Evolutionary conservation across 2,113 vertebrate genomes (phyloP), one percentile per base, ranked within the genome.

Genomic region (Forbesichthys agassizii): DNA sequence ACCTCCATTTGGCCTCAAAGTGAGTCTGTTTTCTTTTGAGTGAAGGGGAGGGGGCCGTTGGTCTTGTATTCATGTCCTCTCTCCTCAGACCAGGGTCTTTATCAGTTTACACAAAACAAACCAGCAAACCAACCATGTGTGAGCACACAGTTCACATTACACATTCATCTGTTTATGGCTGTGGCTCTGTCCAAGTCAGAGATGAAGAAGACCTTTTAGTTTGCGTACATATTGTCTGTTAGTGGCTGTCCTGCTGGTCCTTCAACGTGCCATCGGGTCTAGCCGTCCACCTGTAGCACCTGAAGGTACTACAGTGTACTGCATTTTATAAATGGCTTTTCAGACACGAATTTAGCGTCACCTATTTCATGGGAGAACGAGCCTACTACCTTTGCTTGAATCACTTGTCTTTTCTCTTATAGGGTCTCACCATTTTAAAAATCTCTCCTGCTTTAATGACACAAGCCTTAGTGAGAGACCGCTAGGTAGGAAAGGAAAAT

Each of bases 141-240:
- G 53, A 56, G 61, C 69, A 75, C 6, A 66, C 27, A 27, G 27
- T 27, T 27, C 27, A 72, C 3, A 10, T 62, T 61, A 66, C 79
- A 84, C 86, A 84, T 86, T 83, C 80, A 73, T 73, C 76, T 65
- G 86, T 87, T 77, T 83, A 84, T 84, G 84, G 83, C 84, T 85
- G 79, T 61, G 66, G 75, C 72, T 78, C 74, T 77, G 77, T 64
- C 62, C 49, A 60, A 36, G 55, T 53, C 83, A 64, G 81, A 85
- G 75, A 59, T 51, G 27, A 60, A 33, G 36, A 75, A 84, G 68
- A 49, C 66, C 56, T 55, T 72, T 69, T 67, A 14, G 1, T 74
- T 74, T 60, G 48, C 64, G 51, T 73, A 3, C 60, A 55, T 33
- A 87, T 87, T 84, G 84, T 90, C 86, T 81, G 64, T 79, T 59